These are phyloP conservation scores for Zoanthus sociatus DNA, from an alignment of 92 coral and sea anemone species.

Conservation along the genomic window DNA sequence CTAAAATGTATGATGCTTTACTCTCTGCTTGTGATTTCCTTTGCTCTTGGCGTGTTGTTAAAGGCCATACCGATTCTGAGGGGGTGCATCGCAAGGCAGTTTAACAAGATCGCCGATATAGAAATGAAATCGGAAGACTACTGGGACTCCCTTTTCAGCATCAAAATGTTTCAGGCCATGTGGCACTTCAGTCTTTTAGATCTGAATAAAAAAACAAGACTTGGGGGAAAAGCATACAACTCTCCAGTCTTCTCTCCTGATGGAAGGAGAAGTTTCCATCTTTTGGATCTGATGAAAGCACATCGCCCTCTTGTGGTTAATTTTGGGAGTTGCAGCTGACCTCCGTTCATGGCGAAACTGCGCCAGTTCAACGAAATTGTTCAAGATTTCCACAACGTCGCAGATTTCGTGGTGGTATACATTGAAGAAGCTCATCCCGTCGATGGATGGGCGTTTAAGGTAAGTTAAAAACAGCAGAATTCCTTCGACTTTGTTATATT, in stretches of 20 bases:
- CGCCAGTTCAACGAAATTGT: conserved; percentile 80
- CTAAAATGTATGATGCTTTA: conserved; percentile 48
- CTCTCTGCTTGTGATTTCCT: conserved; percentile 48
- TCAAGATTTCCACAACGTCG: conserved; percentile 83
- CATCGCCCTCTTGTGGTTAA: conserved; percentile 93
- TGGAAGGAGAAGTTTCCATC: conserved; percentile 66
- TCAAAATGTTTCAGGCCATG: conserved; percentile 75
- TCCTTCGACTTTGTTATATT: background rate
- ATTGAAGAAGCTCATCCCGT: conserved; percentile 93
- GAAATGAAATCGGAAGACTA: conserved; percentile 78
- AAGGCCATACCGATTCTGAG: conserved; percentile 76
- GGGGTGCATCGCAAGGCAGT: conserved; percentile 48
- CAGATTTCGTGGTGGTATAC: conserved; percentile 91
- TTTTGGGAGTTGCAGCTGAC: conserved; percentile 96
- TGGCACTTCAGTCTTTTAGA: conserved; percentile 74
- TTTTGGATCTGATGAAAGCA: conserved; percentile 75
- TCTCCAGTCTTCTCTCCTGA: conserved; percentile 77
- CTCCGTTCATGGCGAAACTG: conserved; percentile 92
- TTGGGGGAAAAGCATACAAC: conserved; percentile 69
- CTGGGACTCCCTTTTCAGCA: conserved; percentile 83
- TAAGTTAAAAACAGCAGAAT: conserved; percentile 22
- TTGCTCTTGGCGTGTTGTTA: conserved; percentile 65
- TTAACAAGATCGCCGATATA: conserved; percentile 73
- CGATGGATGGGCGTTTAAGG: conserved; percentile 98
- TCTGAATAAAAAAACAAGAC: conserved; percentile 55